A percentile compares a stretch with the other conserved stretches of the same genome.
Conservation (phyloP, 2,888 invertebrate species). For the Dryobotodes eremita region DNA sequence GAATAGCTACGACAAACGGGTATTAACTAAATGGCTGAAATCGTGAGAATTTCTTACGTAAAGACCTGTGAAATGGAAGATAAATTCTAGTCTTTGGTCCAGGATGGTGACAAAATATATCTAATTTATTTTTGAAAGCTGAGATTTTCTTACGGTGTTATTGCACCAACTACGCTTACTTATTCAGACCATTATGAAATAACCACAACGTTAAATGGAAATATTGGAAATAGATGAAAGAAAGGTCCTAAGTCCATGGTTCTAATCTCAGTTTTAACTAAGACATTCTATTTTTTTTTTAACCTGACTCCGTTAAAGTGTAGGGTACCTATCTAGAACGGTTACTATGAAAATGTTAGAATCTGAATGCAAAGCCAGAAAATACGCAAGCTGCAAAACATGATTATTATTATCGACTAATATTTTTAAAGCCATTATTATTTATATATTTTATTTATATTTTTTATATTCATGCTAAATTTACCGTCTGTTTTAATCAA, state of each 20-base stretch:
- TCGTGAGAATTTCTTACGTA: slow-evolving; percentile 50
- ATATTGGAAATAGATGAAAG: not conserved
- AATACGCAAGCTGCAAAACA: not conserved
- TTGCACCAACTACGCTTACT: not conserved
- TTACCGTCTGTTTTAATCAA: not conserved
- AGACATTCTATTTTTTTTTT: not conserved
- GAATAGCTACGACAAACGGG: slow-evolving; percentile 33
- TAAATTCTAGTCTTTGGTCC: slow-evolving; percentile 31
- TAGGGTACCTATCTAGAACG: too few relatives aligned
- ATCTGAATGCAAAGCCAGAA: not conserved
- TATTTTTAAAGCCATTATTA: not conserved
- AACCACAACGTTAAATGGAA: not conserved
- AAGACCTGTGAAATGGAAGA: slow-evolving; percentile 30
- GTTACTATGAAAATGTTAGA: too few relatives aligned
- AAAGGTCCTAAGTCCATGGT: too few relatives aligned
- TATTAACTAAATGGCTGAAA: slow-evolving; percentile 28
- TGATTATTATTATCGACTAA: not conserved
- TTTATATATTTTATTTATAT: too few relatives aligned
- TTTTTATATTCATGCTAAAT: not conserved
- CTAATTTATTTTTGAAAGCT: slow-evolving; percentile 18
- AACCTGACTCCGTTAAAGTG: not conserved
- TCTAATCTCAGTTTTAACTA: not conserved
- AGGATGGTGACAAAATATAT: slow-evolving; percentile 12
- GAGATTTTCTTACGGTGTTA: not conserved
- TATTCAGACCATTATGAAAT: not conserved